phyloP scores from a whole-genome alignment of 2,113 vertebrate species.

The Oncorhynchus nerka region DNA sequence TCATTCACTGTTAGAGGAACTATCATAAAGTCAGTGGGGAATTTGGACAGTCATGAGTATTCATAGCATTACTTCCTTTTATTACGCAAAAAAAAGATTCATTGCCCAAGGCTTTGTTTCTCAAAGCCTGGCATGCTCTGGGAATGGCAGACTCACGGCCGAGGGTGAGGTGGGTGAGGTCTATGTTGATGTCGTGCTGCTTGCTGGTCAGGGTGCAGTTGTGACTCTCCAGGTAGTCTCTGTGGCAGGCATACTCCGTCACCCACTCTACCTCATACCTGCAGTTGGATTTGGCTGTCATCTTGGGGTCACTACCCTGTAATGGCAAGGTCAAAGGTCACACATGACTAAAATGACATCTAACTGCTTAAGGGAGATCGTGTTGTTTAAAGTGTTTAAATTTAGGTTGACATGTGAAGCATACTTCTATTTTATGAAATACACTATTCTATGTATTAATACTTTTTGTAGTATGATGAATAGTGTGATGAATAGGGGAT shows the following conservation, averaged over 20 bases:
- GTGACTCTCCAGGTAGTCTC: slow-evolving; percentile 89
- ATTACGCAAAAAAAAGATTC: neutral
- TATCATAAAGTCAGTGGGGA: slow-evolving; percentile 1
- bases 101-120: neutral
- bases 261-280: slow-evolving; percentile 93
- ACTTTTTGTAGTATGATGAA: too few relatives aligned
- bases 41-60: slow-evolving; percentile 18
- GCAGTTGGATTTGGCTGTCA: slow-evolving; percentile 86
- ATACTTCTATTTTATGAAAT: too few relatives aligned
- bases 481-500: too few relatives aligned
- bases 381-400: too few relatives aligned
- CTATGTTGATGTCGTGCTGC: slow-evolving; percentile 86
- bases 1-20: neutral
- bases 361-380: too few relatives aligned
- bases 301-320: slow-evolving; percentile 84
- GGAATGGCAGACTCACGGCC: slow-evolving; percentile 58
- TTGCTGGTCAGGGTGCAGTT: slow-evolving; percentile 77
- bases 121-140: neutral
- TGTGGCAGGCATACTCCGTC: slow-evolving; percentile 93
- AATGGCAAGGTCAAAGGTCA: neutral
- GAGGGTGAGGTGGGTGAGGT: slow-evolving; percentile 80
- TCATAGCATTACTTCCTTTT: slow-evolving; percentile 19
- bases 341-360: too few relatives aligned
- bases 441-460: too few relatives aligned
- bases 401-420: too few relatives aligned